Conservation (phyloP, 2,888 invertebrate genomes). For the Scaptomyza cyrtandrae region DNA sequence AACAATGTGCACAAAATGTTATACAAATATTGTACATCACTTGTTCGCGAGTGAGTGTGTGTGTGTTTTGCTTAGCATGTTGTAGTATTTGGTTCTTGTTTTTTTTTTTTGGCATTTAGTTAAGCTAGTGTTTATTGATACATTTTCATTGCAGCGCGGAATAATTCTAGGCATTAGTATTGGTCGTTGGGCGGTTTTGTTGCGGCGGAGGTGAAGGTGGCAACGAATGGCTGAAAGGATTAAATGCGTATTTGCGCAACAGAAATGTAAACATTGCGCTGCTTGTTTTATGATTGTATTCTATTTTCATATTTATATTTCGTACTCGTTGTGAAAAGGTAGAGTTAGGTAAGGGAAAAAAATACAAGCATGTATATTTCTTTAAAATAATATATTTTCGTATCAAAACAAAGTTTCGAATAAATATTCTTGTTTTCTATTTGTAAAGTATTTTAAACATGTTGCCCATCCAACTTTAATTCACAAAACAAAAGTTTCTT, state of each 20-base stretch:
- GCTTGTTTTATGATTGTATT: conserved; percentile 8
- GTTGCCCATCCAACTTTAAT: too few species aligned
- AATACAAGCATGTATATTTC: not conserved
- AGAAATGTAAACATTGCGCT: conserved; percentile 9
- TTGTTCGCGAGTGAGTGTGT: conserved; percentile 13
- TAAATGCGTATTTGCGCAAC: conserved; percentile 23
- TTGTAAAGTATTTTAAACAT: too few species aligned
- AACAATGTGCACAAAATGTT: conserved; percentile 68
- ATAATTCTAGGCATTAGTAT: conserved; percentile 16
- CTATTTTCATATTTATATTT: not conserved
- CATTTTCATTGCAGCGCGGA: conserved; percentile 11
- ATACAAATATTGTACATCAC: conserved; percentile 56
- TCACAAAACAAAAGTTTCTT: too few species aligned
- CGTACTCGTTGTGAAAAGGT: not conserved
- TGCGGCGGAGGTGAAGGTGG: not conserved
- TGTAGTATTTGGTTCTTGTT: not conserved
- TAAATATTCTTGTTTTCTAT: too few species aligned
- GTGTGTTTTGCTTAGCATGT: not conserved
- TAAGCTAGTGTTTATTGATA: conserved; percentile 23
- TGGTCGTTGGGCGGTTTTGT: not conserved
- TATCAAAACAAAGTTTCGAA: too few species aligned
- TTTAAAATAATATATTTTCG: too few species aligned
- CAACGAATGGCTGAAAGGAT: conserved; percentile 9
- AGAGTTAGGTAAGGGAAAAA: not conserved
- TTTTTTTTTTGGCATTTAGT: too few species aligned